Conservation (phyloP, 2,888 invertebrate genomes). For the Agapostemon virescens region DNA sequence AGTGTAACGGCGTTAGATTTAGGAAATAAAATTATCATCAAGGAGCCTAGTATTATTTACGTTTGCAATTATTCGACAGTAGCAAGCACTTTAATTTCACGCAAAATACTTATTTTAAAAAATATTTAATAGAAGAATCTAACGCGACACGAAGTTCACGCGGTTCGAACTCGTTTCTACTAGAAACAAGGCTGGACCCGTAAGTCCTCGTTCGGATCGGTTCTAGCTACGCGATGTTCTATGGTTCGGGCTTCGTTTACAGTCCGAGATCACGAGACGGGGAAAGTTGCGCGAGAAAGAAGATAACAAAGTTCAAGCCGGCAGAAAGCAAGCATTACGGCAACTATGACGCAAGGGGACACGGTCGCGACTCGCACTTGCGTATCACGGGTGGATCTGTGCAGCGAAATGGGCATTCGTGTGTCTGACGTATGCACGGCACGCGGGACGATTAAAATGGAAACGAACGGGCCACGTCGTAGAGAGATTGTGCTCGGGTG, state of each 20-base stretch:
- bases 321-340: constrained; percentile 16
- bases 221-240: background rate
- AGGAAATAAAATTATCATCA: too few species aligned
- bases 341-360: constrained; percentile 41
- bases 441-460: constrained; percentile 32
- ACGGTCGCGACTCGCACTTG: constrained; percentile 24
- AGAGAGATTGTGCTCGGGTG: background rate
- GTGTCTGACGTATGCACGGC: constrained; percentile 19
- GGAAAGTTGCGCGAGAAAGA: background rate
- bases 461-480: background rate
- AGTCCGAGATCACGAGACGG: background rate
- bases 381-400: constrained; percentile 36
- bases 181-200: background rate
- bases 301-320: constrained; percentile 21
- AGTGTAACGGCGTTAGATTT: background rate
- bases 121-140: too few species aligned
- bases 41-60: background rate
- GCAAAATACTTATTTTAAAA: too few species aligned
- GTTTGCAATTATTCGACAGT: too few species aligned
- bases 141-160: background rate
- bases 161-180: background rate
- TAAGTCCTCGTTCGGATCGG: background rate
- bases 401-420: constrained; percentile 30
- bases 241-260: background rate
- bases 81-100: background rate